phyloP scores from a whole-genome alignment of 2,113 vertebrate species.

The Otolemur garnettii region DNA sequence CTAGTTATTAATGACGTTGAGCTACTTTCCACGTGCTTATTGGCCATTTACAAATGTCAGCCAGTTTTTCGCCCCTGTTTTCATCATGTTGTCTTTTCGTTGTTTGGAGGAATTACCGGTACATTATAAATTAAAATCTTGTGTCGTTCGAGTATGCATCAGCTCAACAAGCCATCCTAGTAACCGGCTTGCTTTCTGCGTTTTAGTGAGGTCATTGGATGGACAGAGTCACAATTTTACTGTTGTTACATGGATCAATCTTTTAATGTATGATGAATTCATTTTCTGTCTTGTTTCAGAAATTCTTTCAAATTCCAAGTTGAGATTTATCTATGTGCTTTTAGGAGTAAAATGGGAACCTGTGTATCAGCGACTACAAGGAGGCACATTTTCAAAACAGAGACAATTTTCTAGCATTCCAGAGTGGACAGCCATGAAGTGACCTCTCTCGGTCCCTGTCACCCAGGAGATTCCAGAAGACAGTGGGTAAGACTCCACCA shows the following conservation, averaged over 20 bases:
- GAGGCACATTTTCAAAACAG: neutral
- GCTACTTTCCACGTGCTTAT: neutral
- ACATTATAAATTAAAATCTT: neutral
- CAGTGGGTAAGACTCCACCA: neutral
- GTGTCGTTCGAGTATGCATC: neutral
- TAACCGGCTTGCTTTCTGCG: neutral
- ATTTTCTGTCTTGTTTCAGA: constrained; percentile 28
- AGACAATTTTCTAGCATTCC: neutral
- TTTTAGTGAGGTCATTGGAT: neutral
- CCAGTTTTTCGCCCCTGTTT: neutral
- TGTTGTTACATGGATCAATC: neutral
- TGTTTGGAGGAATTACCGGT: neutral
- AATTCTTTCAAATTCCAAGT: constrained; percentile 37
- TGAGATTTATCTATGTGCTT: neutral
- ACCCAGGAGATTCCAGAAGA: neutral
- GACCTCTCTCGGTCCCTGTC: neutral
- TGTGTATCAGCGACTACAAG: neutral
- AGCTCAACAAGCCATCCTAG: neutral
- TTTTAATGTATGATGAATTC: constrained; percentile 28
- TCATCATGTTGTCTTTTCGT: neutral
- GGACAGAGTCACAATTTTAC: constrained; percentile 24
- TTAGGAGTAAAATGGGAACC: neutral
- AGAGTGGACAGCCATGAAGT: neutral
- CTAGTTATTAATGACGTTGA: neutral
- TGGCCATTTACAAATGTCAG: neutral